Evolutionary conservation across 2,113 vertebrate genomes (phyloP), one percentile per base, ranked within the genome.

Genomic region (Plestiodon gilberti): DNA sequence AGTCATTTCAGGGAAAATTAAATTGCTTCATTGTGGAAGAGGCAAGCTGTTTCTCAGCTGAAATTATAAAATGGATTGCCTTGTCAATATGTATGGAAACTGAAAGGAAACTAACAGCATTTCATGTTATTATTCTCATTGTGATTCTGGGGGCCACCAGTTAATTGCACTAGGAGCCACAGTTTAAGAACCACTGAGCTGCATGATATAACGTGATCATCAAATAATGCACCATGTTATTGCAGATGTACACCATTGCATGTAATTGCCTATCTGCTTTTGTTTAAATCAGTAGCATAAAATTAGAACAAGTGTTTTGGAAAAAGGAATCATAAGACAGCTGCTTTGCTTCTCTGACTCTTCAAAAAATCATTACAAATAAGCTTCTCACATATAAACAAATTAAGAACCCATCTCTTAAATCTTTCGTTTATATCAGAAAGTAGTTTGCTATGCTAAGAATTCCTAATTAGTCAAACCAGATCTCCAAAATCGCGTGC

Each of bases 351-450:
- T 40, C 71, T 92, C 88, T 81, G 25, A 81, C 8, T 48, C 43
- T 48, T 48, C 43, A 48, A 48, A 48, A 82, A 84, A 88, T 79
- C 76, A 89, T 87, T 83, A 22, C 89, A 88, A 95, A 91, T 90
- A 93, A 90, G 71, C 55, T 6, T 93, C 67, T 89, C 82, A 88
- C 78, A 85, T 30, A 82, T 90, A 91, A 94, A 84, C 75, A 0
- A 82, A 94, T 87, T 94, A 87, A 94, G 91, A 91, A 69, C 87
- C 67, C 79, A 88, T 87, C 70, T 87, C 88, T 84, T 67, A 48
- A 87, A 88, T 89, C 83, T 90, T 90, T 81, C 86, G 71, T 84
- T 86, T 78, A 84, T 17, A 89, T 75, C 67, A 92, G 89, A 91
- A 4, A 91, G 55, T 74, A 82, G 61, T 64, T 23, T 17, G 17